A percentile compares a stretch with the other conserved stretches of the same genome.
phyloP scores from a whole-genome alignment of 2,888 invertebrate species.

The Camponotus fellah region DNA sequence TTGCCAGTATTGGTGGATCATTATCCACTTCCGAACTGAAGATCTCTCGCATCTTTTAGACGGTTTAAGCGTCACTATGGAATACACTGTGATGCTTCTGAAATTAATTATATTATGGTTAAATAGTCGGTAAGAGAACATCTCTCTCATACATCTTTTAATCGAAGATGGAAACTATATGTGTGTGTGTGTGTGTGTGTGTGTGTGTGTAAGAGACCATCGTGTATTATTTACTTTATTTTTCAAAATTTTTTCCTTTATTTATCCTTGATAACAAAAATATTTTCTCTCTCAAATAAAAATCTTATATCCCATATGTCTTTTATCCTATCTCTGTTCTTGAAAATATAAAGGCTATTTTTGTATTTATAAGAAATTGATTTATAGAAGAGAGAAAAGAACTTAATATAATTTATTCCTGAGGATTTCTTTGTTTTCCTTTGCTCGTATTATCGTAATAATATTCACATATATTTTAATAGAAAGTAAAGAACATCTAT shows the following conservation, averaged over 20 bases:
- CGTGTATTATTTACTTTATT: neutral
- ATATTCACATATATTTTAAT: neutral
- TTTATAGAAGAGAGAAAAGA: neutral
- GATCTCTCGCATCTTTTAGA: slow-evolving; percentile 51
- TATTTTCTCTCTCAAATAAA: neutral
- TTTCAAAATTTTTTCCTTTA: neutral
- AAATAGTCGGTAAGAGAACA: slow-evolving; percentile 54
- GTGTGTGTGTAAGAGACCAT: neutral
- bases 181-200: too few relatives aligned
- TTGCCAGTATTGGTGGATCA: slow-evolving; percentile 50
- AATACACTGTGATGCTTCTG: slow-evolving; percentile 31
- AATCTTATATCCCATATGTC: neutral
- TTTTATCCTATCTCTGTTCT: neutral
- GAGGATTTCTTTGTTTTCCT: too few relatives aligned
- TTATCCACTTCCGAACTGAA: slow-evolving; percentile 11
- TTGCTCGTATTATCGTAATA: neutral
- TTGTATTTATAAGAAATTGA: neutral
- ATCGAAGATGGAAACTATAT: neutral
- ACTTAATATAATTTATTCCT: neutral
- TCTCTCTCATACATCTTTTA: neutral
- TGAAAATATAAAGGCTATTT: neutral
- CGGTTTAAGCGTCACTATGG: slow-evolving; percentile 42
- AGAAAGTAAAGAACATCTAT: neutral
- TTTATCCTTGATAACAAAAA: neutral
- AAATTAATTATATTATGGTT: slow-evolving; percentile 55